Evolutionary conservation across 2,113 vertebrate species (phyloP), one percentile per base, ranked within the genome.

Genomic region (Rhea pennata): DNA sequence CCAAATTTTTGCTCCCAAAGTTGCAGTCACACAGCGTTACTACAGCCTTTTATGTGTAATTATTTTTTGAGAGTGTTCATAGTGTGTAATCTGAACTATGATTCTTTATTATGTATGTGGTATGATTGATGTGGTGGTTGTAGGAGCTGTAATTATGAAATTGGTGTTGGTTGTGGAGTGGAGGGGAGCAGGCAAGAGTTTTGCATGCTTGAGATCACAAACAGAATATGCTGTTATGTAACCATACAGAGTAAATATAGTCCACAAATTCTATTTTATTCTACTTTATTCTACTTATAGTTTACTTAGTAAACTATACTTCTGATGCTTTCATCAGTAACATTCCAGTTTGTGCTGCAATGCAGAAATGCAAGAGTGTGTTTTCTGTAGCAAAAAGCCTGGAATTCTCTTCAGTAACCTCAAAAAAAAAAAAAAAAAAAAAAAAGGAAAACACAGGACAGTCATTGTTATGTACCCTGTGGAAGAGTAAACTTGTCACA

Each of bases 161-260:
- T 8, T 62, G 69, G 29, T 67, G 70, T 33, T 39, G 74, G 59
- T n/a, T 73, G 40, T 48, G 65, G 15, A 9, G 70, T 31, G 7
- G 8, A 59, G n/a, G 48, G 73, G 27, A 10, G 9, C n/a, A 56
- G 62, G 31, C 56, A 20, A 0, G 5, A 87, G 66, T 59, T 82
- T 82, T 96, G 50, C 84, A 59, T 29, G 88, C 87, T 91, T 3
- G 84, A 85, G 27, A 50, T 92, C 81, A 77, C 88, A 92, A 48
- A 80, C 59, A 84, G 70, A 95, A 95, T 59, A 22, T 53, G 42
- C 59, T 33, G 1, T 91, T 97, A 80, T 24, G 14, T 92, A 95
- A 96, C 44, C 2, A 5, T 20, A 26, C 77, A 29, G 62, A 71
- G 48, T 71, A 71, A 77, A 33, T 70, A 19, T 46, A 40, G 31